These are phyloP conservation scores for Stichodactyla helianthus DNA, from an alignment of 64 coral and sea anemone species.

Conservation along the genomic window DNA sequence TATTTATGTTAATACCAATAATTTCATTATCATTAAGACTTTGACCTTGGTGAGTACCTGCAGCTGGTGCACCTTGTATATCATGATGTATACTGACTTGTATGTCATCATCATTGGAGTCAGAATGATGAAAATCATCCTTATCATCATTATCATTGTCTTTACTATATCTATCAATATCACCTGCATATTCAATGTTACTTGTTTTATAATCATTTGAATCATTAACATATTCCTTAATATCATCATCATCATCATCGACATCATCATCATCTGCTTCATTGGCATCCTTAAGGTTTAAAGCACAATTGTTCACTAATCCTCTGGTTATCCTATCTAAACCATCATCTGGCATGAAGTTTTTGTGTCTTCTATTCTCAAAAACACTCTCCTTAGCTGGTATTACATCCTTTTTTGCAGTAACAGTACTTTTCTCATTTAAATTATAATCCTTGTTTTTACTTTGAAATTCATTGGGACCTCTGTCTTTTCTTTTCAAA, in stretches of 20 bases:
- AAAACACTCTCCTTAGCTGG: not conserved
- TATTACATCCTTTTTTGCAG: not conserved
- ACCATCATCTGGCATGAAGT: not conserved
- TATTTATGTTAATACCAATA: not conserved
- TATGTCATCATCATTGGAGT: not conserved
- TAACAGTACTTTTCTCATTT: not conserved
- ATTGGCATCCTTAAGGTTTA: not conserved
- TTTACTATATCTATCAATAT: not conserved
- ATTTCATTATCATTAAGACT: not conserved
- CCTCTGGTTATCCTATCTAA: too few relatives aligned
- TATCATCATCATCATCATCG: not conserved
- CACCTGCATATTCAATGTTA: not conserved
- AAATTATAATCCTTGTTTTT: not conserved
- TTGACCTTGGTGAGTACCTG: not conserved
- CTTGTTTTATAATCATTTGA: not conserved
- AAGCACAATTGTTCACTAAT: not conserved
- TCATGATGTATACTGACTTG: not conserved
- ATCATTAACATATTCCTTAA: not conserved
- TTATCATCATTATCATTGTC: not conserved
- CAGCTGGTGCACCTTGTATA: not conserved
- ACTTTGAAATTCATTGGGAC: not conserved
- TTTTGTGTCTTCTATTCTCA: not conserved
- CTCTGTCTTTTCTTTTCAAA: slow-evolving; percentile 12
- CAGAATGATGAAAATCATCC: not conserved
- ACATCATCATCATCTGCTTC: not conserved